Conservation (phyloP, 1,140 invertebrate genomes). For the Cepaea nemoralis region DNA sequence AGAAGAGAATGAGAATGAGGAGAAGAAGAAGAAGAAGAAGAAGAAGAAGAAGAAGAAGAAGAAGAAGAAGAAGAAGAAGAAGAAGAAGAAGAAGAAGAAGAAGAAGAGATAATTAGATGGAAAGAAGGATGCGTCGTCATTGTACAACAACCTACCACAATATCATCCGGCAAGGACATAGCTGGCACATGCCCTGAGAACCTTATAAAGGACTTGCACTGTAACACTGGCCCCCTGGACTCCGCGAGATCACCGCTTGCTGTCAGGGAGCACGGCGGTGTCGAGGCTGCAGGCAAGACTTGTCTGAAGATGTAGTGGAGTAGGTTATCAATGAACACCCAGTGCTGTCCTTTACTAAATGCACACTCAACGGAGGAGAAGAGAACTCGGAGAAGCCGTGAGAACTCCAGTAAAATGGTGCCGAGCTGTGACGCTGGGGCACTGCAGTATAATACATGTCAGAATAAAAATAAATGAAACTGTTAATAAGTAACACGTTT, state of each 20-base stretch:
- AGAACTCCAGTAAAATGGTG: constrained; percentile 44
- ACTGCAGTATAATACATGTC: no score
- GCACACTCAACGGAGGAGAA: constrained; percentile 51
- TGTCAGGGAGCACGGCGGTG: neutral
- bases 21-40: no score
- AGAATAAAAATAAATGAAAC: constrained; percentile 24
- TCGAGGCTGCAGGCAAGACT: neutral
- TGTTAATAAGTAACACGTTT: neutral
- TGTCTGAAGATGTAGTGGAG: constrained; percentile 35
- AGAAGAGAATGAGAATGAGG: no score
- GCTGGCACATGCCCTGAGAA: neutral
- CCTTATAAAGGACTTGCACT: constrained; percentile 19
- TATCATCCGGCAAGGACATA: constrained; percentile 40
- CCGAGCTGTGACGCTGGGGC: constrained; percentile 39
- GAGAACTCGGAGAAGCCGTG: constrained; percentile 50
- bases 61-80: no score
- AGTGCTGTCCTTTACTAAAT: constrained; percentile 35
- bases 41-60: no score
- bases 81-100: no score
- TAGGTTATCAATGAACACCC: constrained; percentile 36
- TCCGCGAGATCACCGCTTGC: neutral
- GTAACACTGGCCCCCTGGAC: no score
- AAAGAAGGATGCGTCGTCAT: neutral
- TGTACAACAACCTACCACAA: constrained; percentile 33
- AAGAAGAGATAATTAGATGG: no score